phyloP scores from a whole-genome alignment of 2,797 vertebrate genomes.

The Pteronotus mesoamericanus region DNA sequence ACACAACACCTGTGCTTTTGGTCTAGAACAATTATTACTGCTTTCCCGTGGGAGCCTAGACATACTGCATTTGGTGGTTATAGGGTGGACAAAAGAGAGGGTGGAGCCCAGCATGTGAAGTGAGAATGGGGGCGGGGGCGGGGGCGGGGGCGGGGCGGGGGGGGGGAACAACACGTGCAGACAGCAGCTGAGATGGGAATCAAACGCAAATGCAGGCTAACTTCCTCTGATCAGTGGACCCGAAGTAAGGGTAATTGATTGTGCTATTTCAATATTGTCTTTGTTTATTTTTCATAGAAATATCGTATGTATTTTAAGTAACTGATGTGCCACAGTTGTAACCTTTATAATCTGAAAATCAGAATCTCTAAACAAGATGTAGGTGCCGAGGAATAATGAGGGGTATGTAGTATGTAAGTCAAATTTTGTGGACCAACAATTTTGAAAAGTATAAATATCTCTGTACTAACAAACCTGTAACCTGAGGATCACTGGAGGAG shows the following conservation, averaged over 20 bases:
- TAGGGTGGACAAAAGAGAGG: not conserved
- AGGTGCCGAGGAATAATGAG: not conserved
- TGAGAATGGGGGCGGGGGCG: not conserved
- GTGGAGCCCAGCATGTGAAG: too few relatives aligned
- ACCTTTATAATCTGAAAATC: not conserved
- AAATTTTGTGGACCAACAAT: not conserved
- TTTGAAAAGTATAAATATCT: not conserved
- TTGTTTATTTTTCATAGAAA: not conserved
- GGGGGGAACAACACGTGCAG: rapidly evolving
- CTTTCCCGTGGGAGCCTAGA: not conserved
- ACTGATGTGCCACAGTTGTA: not conserved
- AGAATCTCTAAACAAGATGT: not conserved
- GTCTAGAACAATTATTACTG: not conserved
- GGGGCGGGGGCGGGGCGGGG: rapidly evolving
- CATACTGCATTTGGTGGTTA: not conserved
- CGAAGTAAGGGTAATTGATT: not conserved
- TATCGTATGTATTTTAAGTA: not conserved
- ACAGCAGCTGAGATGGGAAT: not conserved
- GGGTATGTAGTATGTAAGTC: not conserved
- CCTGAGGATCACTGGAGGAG: not conserved
- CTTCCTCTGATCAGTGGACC: not conserved
- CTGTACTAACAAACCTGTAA: not conserved
- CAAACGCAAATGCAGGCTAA: not conserved
- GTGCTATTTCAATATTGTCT: not conserved
- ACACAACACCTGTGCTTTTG: not conserved